phyloP scores from a whole-genome alignment of 2,888 invertebrate species.

The Augiades crinisus region DNA sequence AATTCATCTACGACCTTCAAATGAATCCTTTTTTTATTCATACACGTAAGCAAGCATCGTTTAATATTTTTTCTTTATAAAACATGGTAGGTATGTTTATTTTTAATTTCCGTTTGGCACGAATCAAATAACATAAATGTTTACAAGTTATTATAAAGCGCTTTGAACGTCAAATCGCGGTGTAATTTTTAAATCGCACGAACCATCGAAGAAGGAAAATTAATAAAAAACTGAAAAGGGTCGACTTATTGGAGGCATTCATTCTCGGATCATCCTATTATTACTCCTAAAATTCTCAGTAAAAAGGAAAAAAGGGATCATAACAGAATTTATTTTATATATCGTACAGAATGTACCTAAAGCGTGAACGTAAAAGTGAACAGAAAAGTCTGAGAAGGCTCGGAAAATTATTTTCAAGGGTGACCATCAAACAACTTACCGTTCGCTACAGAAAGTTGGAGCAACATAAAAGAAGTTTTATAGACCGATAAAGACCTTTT shows the following conservation, averaged over 20 bases:
- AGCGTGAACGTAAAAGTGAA: conserved; percentile 57
- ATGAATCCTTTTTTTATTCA: too few species aligned
- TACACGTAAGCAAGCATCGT: too few species aligned
- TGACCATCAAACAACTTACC: conserved; percentile 72
- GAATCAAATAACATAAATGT: not conserved
- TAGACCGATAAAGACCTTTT: conserved; percentile 74
- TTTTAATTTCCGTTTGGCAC: not conserved
- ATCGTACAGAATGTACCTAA: conserved; percentile 55
- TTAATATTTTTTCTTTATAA: not conserved
- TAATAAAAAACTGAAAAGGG: conserved; percentile 46
- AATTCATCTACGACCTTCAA: too few species aligned
- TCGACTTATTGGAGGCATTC: conserved; percentile 66
- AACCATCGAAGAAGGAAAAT: conserved; percentile 16
- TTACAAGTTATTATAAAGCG: not conserved
- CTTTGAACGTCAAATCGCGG: conserved; percentile 2
- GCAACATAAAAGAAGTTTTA: conserved; percentile 74
- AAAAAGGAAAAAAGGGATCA: conserved; percentile 69
- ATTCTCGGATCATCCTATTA: conserved; percentile 70
- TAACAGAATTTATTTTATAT: conserved; percentile 71
- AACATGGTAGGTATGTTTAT: not conserved
- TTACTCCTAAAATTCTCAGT: conserved; percentile 57
- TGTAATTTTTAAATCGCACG: conserved; percentile 21
- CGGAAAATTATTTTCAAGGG: conserved; percentile 71
- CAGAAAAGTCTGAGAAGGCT: conserved; percentile 57
- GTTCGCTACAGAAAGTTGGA: conserved; percentile 65